Evolutionary conservation across 2,888 invertebrate species (phyloP), one percentile per base, ranked within the genome.

Genomic region (Pseudococcus jackbeardsleyi): DNA sequence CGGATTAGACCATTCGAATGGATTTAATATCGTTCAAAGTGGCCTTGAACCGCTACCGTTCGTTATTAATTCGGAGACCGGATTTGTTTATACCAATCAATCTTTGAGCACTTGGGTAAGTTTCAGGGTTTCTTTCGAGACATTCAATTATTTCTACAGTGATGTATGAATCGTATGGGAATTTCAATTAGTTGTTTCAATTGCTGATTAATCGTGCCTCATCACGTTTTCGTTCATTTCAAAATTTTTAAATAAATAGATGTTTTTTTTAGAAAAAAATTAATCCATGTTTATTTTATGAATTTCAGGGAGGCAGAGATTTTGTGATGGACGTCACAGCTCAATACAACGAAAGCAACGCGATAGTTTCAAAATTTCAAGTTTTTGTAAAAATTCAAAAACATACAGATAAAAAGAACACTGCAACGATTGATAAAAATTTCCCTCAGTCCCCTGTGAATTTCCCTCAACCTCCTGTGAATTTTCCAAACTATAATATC

Each of bases 41-140:
- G 92, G 92, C 0, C 92, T 92, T 0, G 90, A 91, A 50, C 93
- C 93, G 6, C 92, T 95, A 33, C 96, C 96, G 0, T 97, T 97
- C 91, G 92, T 93, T 82, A 96, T 97, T 89, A 94, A 97, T 91
- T 93, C 94, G 59, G 92, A 92, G 5, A 95, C 95, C 0, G 97
- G 97, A 48, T 94, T 94, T 7, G 95, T 97, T 86, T 95, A 94
- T 90, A 93, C 97, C 85, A 96, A 96, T 90, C 95, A 96, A 91
- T 95, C 96, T 0, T 93, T 97, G 50, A 92, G 92, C 90, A 95
- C 95, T 91, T 94, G 95, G 93, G 97, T 97, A 92, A 94, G 93
- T 33, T 33, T 33, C 26, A 33, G 26, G 26, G 26, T 33, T 33
- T 33, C 26, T 33, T 33, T 33, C 26, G 26, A 33, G 15, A n/a